Conservation (phyloP, 2,113 vertebrate genomes). For the Thermophis baileyi region DNA sequence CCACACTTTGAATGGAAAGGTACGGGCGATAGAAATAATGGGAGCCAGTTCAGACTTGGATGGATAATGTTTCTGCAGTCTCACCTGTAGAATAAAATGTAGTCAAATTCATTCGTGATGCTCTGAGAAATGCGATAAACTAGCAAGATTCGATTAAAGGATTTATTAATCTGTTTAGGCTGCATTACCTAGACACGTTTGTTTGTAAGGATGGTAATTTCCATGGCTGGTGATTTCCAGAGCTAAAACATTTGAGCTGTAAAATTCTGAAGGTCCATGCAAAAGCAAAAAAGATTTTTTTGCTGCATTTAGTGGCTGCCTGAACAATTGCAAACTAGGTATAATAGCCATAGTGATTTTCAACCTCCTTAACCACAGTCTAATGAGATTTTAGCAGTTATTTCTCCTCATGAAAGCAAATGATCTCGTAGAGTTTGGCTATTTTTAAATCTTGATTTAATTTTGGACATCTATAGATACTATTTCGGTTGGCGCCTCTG, state of each 20-base stretch:
- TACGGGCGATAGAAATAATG: constrained; percentile 41
- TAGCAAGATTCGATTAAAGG: not conserved
- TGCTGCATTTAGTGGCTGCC: not conserved
- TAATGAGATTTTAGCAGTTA: not conserved
- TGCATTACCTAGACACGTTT: not conserved
- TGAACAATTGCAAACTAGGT: not conserved
- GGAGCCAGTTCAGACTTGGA: not conserved
- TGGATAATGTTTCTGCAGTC: not conserved
- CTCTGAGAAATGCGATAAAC: not conserved
- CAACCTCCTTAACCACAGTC: not conserved
- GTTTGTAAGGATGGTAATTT: not conserved
- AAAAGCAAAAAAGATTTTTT: not conserved
- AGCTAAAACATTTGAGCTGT: not conserved
- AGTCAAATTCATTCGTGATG: not conserved
- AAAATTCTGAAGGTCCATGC: not conserved
- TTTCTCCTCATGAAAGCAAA: not conserved
- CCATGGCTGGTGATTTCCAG: not conserved
- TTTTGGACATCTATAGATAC: not conserved
- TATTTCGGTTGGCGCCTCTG: not conserved
- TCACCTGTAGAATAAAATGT: not conserved
- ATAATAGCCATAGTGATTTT: not conserved
- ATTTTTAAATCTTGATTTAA: not conserved
- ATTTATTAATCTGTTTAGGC: not conserved
- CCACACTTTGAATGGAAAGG: constrained; percentile 88
- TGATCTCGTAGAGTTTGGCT: not conserved